Percentiles rank a stretch among this genome's conserved stretches.
Evolutionary conservation across 2,797 vertebrate species (phyloP).

Genomic region (Novumbra hubbsi): DNA sequence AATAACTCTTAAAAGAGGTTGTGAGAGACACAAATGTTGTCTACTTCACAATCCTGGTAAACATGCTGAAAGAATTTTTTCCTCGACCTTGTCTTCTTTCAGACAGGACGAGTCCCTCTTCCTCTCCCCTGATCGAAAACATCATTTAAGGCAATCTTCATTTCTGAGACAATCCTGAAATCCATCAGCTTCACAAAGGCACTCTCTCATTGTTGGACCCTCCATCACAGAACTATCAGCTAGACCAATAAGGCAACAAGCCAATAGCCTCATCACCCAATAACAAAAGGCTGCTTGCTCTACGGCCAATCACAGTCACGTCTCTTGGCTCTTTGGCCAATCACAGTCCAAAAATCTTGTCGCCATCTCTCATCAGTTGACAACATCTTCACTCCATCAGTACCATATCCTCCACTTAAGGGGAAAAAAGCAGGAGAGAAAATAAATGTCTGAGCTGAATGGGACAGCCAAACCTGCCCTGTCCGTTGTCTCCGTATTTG

Average conservation of each 20-base stretch:
- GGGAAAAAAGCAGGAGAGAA: constrained; percentile 49
- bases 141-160: constrained; percentile 69
- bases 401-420: constrained; percentile 30
- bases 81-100: constrained; percentile 20
- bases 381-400: constrained; percentile 35
- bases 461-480: constrained; percentile 27
- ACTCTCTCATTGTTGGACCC: constrained; percentile 63
- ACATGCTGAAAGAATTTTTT: constrained; percentile 71
- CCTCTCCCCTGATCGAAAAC: constrained; percentile 15
- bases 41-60: constrained; percentile 67
- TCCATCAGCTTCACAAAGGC: constrained; percentile 69
- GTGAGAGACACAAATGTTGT: constrained; percentile 56
- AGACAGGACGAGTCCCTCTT: constrained; percentile 28
- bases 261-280: constrained; percentile 30
- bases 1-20: constrained; percentile 66
- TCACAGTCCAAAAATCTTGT: constrained; percentile 5
- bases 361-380: constrained; percentile 20
- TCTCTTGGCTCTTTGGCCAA: constrained; percentile 66
- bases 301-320: constrained; percentile 54
- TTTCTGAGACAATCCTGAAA: constrained; percentile 72
- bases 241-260: constrained; percentile 46
- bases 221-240: constrained; percentile 38
- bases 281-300: constrained; percentile 40
- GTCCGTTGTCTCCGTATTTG: constrained; percentile 49
- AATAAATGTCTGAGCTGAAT: constrained; percentile 41